A percentile compares a stretch with the other conserved stretches of the same genome.
These are phyloP conservation scores for Indicator indicator DNA, from an alignment of 2,113 vertebrate genomes.

Conservation along the genomic window DNA sequence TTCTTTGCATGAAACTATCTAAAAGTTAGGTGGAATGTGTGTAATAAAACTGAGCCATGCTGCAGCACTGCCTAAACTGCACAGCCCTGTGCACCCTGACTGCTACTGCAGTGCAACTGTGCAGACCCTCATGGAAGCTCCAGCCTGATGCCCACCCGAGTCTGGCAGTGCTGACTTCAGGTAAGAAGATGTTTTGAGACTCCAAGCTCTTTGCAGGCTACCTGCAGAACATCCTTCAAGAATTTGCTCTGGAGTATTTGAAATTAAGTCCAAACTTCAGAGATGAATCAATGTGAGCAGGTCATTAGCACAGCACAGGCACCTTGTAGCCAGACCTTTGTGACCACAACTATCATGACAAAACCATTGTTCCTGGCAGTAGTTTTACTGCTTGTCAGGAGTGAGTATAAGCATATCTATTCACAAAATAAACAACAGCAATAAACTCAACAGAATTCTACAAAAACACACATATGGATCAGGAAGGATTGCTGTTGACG, in stretches of 20 bases:
- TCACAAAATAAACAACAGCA: neutral
- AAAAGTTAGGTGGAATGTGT: neutral
- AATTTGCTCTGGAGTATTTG: neutral
- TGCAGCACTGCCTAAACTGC: neutral
- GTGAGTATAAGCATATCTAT: neutral
- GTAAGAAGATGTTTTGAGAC: neutral
- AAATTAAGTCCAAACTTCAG: neutral
- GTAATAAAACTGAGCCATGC: neutral
- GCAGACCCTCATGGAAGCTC: neutral
- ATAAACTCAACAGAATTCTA: neutral
- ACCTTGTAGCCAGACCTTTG: neutral
- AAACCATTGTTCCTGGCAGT: neutral
- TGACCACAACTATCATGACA: neutral
- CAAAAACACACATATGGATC: neutral
- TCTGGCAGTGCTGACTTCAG: neutral
- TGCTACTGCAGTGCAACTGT: rapidly evolving
- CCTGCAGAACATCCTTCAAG: neutral
- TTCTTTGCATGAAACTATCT: neutral
- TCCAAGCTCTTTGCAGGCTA: neutral
- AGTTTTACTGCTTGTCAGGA: neutral
- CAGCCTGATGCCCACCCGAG: neutral
- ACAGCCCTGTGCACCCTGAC: no score
- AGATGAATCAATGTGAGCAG: neutral
- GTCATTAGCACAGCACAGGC: neutral
- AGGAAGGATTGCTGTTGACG: neutral